A percentile compares a stretch with the other conserved stretches of the same genome.
These are phyloP conservation scores for Anguilla pacifica DNA, from an alignment of 2,797 vertebrate species.

Conservation along the genomic window DNA sequence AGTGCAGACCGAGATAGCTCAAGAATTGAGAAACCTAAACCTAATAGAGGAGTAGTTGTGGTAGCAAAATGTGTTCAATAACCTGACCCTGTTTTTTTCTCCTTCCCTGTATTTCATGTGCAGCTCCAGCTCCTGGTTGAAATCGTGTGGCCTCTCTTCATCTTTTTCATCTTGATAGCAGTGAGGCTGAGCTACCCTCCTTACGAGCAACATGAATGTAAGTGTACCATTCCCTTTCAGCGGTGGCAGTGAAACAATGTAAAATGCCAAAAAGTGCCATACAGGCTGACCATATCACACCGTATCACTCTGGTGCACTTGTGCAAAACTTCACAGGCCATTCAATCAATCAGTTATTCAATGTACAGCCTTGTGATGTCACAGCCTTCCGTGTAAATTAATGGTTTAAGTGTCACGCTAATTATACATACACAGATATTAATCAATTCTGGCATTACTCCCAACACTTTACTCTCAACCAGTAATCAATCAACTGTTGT, in stretches of 20 bases:
- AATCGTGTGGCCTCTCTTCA: constrained; percentile 92
- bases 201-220: constrained; percentile 96
- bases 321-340: neutral
- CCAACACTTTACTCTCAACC: neutral
- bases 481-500: neutral
- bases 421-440: neutral
- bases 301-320: neutral
- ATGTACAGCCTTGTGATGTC: neutral
- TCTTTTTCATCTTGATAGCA: constrained; percentile 96
- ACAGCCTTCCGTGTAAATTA: neutral
- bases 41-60: neutral
- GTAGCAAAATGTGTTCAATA: neutral
- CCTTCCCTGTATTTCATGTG: neutral
- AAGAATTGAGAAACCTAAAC: no score
- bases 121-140: constrained; percentile 92
- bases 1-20: neutral
- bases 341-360: neutral
- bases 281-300: neutral
- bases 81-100: neutral
- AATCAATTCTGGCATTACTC: neutral
- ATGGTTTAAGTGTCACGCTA: neutral
- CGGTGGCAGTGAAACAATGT: neutral
- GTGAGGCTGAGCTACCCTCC: constrained; percentile 92
- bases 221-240: constrained; percentile 64
- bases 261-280: neutral